Percentiles rank a stretch among this genome's conserved stretches.
These are phyloP conservation scores for Mechanitis messenoides DNA, from an alignment of 2,888 invertebrate genomes.

Conservation along the genomic window DNA sequence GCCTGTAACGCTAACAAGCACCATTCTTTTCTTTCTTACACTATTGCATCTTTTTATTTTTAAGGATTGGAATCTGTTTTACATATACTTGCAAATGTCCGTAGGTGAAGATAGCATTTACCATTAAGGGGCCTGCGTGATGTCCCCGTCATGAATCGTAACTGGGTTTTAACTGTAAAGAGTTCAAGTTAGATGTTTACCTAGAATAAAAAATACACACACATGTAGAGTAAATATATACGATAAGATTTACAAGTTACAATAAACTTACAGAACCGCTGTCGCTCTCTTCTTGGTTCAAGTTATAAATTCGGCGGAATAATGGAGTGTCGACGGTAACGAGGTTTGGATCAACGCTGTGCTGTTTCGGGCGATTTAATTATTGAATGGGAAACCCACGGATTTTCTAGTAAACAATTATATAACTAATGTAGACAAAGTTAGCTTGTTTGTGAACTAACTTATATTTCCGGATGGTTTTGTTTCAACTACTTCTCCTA, in stretches of 20 bases:
- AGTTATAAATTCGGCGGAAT: conserved; percentile 31
- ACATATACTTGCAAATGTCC: no score
- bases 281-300: conserved; percentile 1
- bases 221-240: not conserved
- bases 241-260: not conserved
- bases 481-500: not conserved
- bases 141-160: no score
- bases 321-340: conserved; percentile 36
- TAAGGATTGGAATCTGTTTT: no score
- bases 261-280: not conserved
- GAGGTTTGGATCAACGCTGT: conserved; percentile 32
- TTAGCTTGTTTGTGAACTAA: conserved; percentile 18
- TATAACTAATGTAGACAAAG: conserved; percentile 21
- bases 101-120: no score
- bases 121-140: no score
- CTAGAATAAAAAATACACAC: no score
- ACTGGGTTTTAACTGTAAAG: no score
- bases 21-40: no score
- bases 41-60: no score
- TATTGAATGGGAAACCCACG: conserved; percentile 24
- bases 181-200: no score
- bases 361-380: conserved; percentile 32
- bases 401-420: conserved; percentile 26
- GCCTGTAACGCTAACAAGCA: no score
- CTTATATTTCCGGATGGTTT: conserved; percentile 14